Percentiles rank a stretch among this genome's conserved stretches.
Conservation (phyloP, 2,113 vertebrate genomes). For the Hippocampus zosterae region DNA sequence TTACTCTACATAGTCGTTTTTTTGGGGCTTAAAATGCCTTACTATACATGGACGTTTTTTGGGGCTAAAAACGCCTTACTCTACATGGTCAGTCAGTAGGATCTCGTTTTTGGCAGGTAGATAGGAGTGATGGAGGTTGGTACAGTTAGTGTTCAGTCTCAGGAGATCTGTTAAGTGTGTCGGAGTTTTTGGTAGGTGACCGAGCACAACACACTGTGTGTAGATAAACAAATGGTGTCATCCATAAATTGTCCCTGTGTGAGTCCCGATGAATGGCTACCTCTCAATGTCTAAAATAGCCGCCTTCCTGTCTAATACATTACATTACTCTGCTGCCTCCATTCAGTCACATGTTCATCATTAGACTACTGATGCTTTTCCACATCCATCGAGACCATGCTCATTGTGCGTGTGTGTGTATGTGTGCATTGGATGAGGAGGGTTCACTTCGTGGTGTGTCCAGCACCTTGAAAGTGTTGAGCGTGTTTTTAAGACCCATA, state of each 20-base stretch:
- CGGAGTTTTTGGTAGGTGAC: too few relatives aligned
- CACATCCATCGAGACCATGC: slow-evolving; percentile 12
- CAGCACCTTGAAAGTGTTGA: slow-evolving; percentile 89
- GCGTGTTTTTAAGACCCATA: slow-evolving; percentile 87
- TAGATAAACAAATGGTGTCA: background rate
- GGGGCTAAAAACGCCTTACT: too few relatives aligned
- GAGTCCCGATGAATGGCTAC: background rate
- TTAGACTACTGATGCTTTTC: slow-evolving; percentile 16
- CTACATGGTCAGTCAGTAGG: too few relatives aligned
- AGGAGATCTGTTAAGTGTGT: too few relatives aligned
- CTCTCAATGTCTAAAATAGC: background rate
- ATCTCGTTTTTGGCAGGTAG: too few relatives aligned
- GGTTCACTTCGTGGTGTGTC: background rate
- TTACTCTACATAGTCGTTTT: too few relatives aligned
- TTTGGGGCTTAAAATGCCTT: too few relatives aligned
- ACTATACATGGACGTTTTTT: too few relatives aligned
- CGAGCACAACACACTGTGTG: background rate
- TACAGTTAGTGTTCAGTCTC: background rate
- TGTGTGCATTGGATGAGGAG: background rate
- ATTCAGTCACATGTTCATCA: slow-evolving; percentile 43
- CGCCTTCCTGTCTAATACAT: slow-evolving; percentile 20
- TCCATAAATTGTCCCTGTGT: background rate
- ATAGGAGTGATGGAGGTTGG: background rate
- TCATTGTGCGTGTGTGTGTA: slow-evolving; percentile 1
- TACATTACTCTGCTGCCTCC: slow-evolving; percentile 26